phyloP scores from a whole-genome alignment of 1,140 invertebrate genomes.

The Aphelenchoides fujianensis region DNA sequence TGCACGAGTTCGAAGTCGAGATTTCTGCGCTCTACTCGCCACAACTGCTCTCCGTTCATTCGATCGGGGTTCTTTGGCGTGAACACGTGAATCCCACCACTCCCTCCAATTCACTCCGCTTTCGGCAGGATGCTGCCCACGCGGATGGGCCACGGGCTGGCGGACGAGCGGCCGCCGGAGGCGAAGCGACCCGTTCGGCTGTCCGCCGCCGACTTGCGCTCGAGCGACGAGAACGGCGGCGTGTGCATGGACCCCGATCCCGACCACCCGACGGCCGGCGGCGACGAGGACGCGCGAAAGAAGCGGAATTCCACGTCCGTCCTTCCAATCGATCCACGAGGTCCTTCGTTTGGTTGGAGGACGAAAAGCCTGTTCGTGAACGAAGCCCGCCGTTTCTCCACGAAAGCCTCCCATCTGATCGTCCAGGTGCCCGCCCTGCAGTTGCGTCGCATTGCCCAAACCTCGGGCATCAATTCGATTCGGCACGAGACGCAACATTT shows the following conservation, averaged over 20 bases:
- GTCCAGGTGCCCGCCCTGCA: conserved; percentile 47
- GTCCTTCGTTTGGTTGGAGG: background rate
- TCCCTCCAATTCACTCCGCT: no score
- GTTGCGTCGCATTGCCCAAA: conserved; percentile 43
- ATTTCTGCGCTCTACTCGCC: no score
- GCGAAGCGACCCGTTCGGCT: background rate
- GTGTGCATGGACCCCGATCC: background rate
- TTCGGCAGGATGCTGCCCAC: background rate
- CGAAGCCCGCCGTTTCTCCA: conserved; percentile 38
- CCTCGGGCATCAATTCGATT: conserved; percentile 44
- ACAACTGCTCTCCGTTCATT: no score
- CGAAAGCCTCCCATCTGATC: conserved; percentile 41
- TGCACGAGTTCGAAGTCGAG: no score
- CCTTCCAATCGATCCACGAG: no score
- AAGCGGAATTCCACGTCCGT: background rate
- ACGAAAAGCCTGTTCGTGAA: conserved; percentile 7
- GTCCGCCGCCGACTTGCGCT: background rate
- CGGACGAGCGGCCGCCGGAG: background rate
- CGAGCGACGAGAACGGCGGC: background rate
- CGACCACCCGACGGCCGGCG: background rate
- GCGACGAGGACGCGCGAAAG: background rate
- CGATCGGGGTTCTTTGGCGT: no score
- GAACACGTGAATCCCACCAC: no score
- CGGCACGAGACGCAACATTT: conserved; percentile 53
- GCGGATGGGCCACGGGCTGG: background rate